These are phyloP conservation scores for Agapornis roseicollis DNA, from an alignment of 2,113 vertebrate species.

Conservation along the genomic window DNA sequence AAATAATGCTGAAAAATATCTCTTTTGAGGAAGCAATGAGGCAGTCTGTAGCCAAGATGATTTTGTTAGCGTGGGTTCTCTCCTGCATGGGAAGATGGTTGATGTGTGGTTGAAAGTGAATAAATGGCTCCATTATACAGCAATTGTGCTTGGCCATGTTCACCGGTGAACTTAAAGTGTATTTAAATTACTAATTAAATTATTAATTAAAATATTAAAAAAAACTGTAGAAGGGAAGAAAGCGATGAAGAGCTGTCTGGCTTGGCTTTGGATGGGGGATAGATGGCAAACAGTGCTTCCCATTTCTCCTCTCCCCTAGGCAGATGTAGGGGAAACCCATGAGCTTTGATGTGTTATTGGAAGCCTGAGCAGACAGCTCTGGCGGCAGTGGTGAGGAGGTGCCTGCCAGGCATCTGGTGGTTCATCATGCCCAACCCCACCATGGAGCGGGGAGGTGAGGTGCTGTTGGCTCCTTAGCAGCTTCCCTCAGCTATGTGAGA, in stretches of 20 bases:
- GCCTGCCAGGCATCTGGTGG: background rate
- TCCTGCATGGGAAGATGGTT: background rate
- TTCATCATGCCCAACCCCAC: background rate
- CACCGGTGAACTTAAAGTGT: background rate
- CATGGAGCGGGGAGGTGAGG: accelerated
- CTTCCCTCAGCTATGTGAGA: background rate
- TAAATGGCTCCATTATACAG: background rate
- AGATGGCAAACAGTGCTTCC: background rate
- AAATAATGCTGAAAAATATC: background rate
- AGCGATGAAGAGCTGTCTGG: background rate
- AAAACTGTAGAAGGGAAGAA: background rate
- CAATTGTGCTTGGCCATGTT: background rate
- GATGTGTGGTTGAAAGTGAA: background rate
- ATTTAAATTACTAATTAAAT: background rate
- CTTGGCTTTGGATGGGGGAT: background rate
- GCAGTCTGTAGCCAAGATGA: background rate
- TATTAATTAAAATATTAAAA: background rate
- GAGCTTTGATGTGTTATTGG: background rate
- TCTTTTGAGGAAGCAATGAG: background rate
- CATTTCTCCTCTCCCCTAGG: background rate
- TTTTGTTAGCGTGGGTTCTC: background rate
- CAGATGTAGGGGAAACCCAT: background rate
- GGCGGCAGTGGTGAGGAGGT: background rate
- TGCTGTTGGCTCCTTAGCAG: accelerated
- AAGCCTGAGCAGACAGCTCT: background rate